Conservation (phyloP, 2,113 vertebrate species). For the Camelus dromedarius region DNA sequence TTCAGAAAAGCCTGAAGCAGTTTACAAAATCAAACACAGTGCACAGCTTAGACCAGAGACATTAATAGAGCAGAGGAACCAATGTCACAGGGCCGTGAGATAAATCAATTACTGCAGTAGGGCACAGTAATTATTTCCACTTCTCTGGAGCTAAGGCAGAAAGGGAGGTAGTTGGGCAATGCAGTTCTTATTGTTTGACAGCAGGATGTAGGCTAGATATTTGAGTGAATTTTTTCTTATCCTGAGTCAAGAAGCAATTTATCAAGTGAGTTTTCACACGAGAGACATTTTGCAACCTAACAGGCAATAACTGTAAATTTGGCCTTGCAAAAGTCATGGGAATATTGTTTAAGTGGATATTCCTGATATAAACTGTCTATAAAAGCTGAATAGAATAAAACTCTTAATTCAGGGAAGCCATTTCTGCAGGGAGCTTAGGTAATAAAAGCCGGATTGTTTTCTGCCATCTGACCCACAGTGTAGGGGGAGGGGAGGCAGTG, state of each 20-base stretch:
- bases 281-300: neutral
- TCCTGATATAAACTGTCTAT: neutral
- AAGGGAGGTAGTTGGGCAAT: neutral
- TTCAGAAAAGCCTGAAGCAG: neutral
- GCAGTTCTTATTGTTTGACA: neutral
- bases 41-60: neutral
- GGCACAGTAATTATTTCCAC: neutral
- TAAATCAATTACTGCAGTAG: neutral
- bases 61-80: neutral
- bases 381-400: neutral
- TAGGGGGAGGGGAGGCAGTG: no score
- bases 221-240: conserved; percentile 23
- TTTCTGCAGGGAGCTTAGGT: neutral
- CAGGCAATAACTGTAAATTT: neutral
- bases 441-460: neutral
- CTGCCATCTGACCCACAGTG: neutral
- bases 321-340: neutral
- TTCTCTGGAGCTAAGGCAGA: neutral
- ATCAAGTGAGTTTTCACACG: neutral
- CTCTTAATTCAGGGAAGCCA: neutral
- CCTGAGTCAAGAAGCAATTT: conserved; percentile 23
- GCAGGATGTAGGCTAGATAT: neutral
- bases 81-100: neutral
- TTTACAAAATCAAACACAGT: neutral
- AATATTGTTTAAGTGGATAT: neutral